Percentiles rank a stretch among this genome's conserved stretches.
Evolutionary conservation across 2,888 invertebrate species (phyloP).

Genomic region (Agrotis puta): DNA sequence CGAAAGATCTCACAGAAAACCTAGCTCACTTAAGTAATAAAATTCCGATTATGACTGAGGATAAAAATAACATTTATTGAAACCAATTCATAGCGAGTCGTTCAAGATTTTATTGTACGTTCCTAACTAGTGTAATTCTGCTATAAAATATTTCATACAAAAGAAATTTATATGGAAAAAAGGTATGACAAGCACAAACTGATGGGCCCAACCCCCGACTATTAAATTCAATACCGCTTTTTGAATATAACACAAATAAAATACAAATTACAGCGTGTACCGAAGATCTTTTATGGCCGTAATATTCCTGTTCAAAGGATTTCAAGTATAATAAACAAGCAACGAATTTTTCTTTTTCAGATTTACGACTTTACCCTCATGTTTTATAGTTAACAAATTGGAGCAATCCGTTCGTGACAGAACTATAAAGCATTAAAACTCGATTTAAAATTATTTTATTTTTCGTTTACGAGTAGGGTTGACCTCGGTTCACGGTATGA

Average conservation of each 20-base stretch:
- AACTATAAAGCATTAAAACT: conserved; percentile 79
- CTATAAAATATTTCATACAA: conserved; percentile 67
- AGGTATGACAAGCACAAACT: conserved; percentile 42
- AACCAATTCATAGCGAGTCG: conserved; percentile 50
- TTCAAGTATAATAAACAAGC: conserved; percentile 72
- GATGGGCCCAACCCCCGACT: conserved; percentile 56
- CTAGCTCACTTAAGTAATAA: conserved; percentile 58
- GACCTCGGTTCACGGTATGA: conserved; percentile 43
- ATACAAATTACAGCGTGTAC: conserved; percentile 66
- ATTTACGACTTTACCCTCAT: conserved; percentile 75
- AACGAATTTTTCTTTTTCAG: conserved; percentile 71
- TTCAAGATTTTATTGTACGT: conserved; percentile 50
- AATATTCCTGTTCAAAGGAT: conserved; percentile 64
- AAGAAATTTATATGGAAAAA: conserved; percentile 64
- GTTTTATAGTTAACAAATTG: conserved; percentile 86
- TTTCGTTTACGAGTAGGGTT: conserved; percentile 61
- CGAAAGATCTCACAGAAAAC: conserved; percentile 21
- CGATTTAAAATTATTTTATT: conserved; percentile 70
- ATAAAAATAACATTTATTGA: conserved; percentile 65
- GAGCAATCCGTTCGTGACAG: conserved; percentile 80
- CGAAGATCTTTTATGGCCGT: conserved; percentile 75
- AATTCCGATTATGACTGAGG: conserved; percentile 57
- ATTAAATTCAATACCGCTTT: conserved; percentile 73
- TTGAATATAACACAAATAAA: conserved; percentile 72
- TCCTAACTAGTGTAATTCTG: conserved; percentile 60